phyloP scores from a whole-genome alignment of 2,888 invertebrate species.

The Plagodis dolabraria region DNA sequence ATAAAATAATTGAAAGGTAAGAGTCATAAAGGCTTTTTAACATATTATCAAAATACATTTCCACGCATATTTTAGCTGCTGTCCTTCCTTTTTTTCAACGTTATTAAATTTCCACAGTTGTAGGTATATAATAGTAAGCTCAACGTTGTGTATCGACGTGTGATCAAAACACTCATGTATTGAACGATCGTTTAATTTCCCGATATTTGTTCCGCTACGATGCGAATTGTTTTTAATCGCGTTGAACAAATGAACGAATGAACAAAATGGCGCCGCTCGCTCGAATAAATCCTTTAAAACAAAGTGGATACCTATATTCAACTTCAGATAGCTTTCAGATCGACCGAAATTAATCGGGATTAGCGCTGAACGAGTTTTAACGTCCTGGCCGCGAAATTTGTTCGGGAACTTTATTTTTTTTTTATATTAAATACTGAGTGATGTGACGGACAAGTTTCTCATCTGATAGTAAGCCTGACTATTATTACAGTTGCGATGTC shows the following conservation, averaged over 20 bases:
- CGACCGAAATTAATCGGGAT: conserved; percentile 39
- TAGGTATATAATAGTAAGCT: too few species aligned
- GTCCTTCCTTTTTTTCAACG: not conserved
- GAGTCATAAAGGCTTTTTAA: too few species aligned
- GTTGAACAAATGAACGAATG: conserved; percentile 20
- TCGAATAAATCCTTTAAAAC: conserved; percentile 37
- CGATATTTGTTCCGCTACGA: conserved; percentile 24
- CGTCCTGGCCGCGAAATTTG: not conserved
- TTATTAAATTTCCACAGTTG: not conserved
- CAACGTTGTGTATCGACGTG: not conserved
- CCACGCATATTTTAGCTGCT: too few species aligned
- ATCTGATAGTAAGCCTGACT: not conserved
- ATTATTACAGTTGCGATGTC: too few species aligned
- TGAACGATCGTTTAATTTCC: conserved; percentile 15
- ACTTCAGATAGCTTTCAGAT: conserved; percentile 38
- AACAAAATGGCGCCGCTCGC: conserved; percentile 17
- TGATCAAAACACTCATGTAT: conserved; percentile 8
- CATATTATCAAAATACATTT: too few species aligned
- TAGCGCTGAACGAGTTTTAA: conserved; percentile 31
- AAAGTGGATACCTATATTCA: conserved; percentile 35
- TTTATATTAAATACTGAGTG: not conserved
- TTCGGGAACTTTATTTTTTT: not conserved
- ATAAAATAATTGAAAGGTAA: too few species aligned
- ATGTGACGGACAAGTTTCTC: not conserved
- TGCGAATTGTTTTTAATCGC: conserved; percentile 32